These are phyloP conservation scores for Eupithecia exiguata DNA, from an alignment of 2,888 invertebrate genomes.

Conservation along the genomic window DNA sequence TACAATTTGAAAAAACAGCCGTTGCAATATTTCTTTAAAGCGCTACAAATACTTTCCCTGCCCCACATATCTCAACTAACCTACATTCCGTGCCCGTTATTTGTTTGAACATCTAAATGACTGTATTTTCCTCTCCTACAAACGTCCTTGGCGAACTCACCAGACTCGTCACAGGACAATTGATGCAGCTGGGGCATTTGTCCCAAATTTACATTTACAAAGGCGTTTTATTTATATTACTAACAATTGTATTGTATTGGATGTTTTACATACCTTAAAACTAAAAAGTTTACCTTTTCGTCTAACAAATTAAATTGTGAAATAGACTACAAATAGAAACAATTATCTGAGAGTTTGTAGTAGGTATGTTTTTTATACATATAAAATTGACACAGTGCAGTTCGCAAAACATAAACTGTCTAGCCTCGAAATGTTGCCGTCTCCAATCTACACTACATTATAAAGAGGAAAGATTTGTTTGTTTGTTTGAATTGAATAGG, in stretches of 20 bases:
- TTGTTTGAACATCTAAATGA: conserved; percentile 46
- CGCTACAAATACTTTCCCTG: conserved; percentile 33
- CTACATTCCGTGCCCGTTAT: conserved; percentile 43
- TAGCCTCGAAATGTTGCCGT: not conserved
- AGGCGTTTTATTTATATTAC: no score
- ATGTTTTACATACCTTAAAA: no score
- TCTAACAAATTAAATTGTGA: no score
- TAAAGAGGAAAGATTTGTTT: no score
- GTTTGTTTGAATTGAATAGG: no score
- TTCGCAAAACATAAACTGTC: not conserved
- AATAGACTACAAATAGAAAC: no score
- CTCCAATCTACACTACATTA: no score
- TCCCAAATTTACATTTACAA: not conserved
- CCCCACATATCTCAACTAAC: conserved; percentile 39
- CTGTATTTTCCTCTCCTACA: conserved; percentile 45
- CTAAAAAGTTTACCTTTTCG: no score
- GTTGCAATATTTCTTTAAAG: conserved; percentile 23
- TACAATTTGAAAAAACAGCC: not conserved
- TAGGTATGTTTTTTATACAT: no score
- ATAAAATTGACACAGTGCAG: not conserved
- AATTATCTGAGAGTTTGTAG: no score
- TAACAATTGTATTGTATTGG: no score
- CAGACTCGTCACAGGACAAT: conserved; percentile 22
- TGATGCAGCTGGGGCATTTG: conserved; percentile 18
- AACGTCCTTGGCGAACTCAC: conserved; percentile 42